Evolutionary conservation across 2,797 vertebrate species (phyloP), one percentile per base, ranked within the genome.

Genomic region (Hybognathus amarus): DNA sequence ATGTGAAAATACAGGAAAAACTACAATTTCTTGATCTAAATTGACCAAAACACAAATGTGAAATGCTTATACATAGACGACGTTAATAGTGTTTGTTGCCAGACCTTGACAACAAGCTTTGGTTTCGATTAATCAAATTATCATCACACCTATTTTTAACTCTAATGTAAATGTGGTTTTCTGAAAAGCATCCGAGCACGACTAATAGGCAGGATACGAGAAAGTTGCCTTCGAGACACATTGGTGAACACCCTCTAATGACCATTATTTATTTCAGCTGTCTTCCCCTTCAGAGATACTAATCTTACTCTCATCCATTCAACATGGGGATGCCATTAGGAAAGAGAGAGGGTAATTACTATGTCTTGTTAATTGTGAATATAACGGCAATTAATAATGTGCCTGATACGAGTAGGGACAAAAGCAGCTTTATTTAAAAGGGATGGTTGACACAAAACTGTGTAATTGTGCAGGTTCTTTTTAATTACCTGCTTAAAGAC

Each of bases 221-320:
- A 85, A 83, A 89, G 88, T 88, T 83, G 85, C 89, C 89, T 91
- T 56, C 59, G 40, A 89, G 85, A 87, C 86, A 84, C 79, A 47
- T 88, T 85, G 86, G 83, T 84, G 24, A 87, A 87, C 83, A 80
- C 79, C 56, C 73, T 83, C 89, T 93, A 93, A 94, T 93, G 92
- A 90, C 90, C 83, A 88, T 91, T 94, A 94, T 94, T 95, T 93
- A 94, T 94, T 93, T 92, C 85, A 90, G 84, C 90, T 92, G 89
- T 91, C 87, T 36, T 84, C 82, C 66, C 80, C 84, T 87, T 90
- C 85, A 66, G 77, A 87, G 87, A 89, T 90, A 88, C 69, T 87
- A 90, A 93, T 93, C 91, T 92, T 86, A 68, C 77, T 87, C 85
- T 87, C 83, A 87, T 91, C 86, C 87, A 88, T 90, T 88, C 83